Percentiles rank a stretch among this genome's conserved stretches.
phyloP scores from a whole-genome alignment of 2,888 invertebrate genomes.

The Allacma fusca region DNA sequence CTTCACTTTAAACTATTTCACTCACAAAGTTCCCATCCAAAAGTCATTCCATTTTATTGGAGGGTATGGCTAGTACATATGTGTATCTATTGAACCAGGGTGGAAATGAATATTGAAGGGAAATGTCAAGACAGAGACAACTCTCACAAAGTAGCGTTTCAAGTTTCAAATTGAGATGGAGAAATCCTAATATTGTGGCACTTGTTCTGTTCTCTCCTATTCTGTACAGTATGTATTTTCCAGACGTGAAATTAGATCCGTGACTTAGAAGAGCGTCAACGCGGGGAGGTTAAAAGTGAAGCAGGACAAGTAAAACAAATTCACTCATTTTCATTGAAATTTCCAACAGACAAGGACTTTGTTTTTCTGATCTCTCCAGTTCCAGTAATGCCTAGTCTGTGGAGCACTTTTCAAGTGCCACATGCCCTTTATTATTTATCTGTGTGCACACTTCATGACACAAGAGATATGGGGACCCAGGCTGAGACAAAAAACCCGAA shows the following conservation, averaged over 20 bases:
- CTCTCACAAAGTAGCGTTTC: slow-evolving; percentile 21
- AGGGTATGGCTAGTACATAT: too few relatives aligned
- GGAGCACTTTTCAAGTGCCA: slow-evolving; percentile 6
- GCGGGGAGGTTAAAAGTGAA: background rate
- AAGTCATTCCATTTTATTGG: too few relatives aligned
- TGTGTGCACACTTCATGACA: slow-evolving; percentile 31
- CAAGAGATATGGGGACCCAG: slow-evolving; percentile 18
- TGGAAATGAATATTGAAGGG: background rate
- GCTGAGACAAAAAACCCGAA: slow-evolving; percentile 13
- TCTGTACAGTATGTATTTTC: background rate
- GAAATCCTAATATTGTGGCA: slow-evolving; percentile 8
- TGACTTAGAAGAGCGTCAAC: background rate
- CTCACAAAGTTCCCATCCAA: background rate
- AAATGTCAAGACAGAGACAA: background rate
- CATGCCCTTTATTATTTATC: slow-evolving; percentile 43
- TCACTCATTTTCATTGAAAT: background rate
- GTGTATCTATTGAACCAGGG: background rate
- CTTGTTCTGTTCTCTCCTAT: background rate
- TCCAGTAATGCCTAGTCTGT: background rate
- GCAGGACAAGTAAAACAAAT: background rate
- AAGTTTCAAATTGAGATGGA: slow-evolving; percentile 22
- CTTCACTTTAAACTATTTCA: background rate
- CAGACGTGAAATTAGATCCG: background rate
- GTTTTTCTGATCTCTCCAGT: background rate
- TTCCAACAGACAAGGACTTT: slow-evolving; percentile 22